Evolutionary conservation across 2,113 vertebrate species (phyloP).

Genomic region (Tragelaphus scriptus): DNA sequence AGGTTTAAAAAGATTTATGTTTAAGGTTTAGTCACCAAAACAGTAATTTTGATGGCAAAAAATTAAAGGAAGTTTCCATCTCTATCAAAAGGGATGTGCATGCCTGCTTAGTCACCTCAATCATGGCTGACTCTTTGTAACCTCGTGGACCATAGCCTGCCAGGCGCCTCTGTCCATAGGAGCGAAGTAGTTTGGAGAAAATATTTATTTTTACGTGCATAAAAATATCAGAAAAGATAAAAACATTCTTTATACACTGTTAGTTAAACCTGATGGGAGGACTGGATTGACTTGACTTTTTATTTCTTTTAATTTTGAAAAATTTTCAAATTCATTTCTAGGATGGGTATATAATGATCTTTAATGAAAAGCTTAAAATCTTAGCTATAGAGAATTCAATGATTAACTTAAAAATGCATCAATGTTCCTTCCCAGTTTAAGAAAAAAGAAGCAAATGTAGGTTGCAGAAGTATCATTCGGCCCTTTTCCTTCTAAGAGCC

Average conservation of each 20-base stretch:
- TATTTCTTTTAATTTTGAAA: background rate
- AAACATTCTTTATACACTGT: background rate
- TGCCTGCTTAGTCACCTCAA: background rate
- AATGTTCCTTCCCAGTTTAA: slow-evolving; percentile 60
- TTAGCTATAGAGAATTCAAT: background rate
- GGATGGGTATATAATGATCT: background rate
- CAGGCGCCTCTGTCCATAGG: background rate
- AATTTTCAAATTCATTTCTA: background rate
- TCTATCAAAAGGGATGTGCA: background rate
- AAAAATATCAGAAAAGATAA: background rate
- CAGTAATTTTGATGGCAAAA: background rate
- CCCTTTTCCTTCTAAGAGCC: background rate
- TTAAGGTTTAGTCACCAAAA: background rate
- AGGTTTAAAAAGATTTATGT: background rate
- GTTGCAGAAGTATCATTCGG: background rate
- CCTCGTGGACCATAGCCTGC: background rate
- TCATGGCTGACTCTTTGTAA: background rate
- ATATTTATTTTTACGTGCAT: background rate
- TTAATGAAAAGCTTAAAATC: background rate
- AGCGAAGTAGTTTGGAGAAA: background rate
- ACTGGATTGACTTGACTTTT: background rate
- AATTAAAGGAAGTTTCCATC: background rate
- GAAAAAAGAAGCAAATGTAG: background rate
- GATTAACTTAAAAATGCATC: slow-evolving; percentile 38
- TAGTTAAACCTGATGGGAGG: background rate